Evolutionary conservation across 1,140 invertebrate genomes (phyloP), one percentile per base, ranked within the genome.

Genomic region (Drosophila melanica): DNA sequence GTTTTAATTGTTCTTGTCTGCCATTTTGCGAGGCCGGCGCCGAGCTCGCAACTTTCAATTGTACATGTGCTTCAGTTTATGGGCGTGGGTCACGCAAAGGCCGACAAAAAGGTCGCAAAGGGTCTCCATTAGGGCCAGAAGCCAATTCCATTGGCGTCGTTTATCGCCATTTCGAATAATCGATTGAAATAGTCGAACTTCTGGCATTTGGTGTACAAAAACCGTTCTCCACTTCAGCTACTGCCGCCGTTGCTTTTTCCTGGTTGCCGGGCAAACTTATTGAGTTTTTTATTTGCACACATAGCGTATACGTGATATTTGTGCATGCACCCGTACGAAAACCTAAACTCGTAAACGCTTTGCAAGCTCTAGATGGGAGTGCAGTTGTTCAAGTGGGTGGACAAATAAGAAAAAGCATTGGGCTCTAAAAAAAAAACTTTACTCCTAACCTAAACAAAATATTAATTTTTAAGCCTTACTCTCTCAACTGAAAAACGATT

Each of bases 1-100:
- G 59, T 16, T 66, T 44, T 79, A 79, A 69, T 82, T 78, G 63
- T 69, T 74, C 79, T 64, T 82, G 79, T 74, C 75, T 69, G 45
- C 33, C 30, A 53, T 10, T 50, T 14, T 9, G 4, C 20, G 18
- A 27, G 8, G 45, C 18, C 60, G 65, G 30, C 65, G 54, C 41
- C 59, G 39, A 42, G 45, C 27, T 41, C 45, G 37, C 42, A 70
- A 55, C 45, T 75, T 75, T 66, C 44, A 66, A 71, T 70, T 79
- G 70, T 47, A 73, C 62, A 33, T 58, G 75, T 54, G 54, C 79
- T 79, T 84, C 62, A 64, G 39, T 60, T 57, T 84, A 79, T 45
- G 65, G 47, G 16, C 75, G 14, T 1, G 18, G 44, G 41, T 18
- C 77, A 75, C 51, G 75, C 77, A 58, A 74, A 35, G 42, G 55